Percentiles rank a stretch among this genome's conserved stretches.
Conservation (phyloP, 2,113 vertebrate genomes). For the Saimiri boliviensis region DNA sequence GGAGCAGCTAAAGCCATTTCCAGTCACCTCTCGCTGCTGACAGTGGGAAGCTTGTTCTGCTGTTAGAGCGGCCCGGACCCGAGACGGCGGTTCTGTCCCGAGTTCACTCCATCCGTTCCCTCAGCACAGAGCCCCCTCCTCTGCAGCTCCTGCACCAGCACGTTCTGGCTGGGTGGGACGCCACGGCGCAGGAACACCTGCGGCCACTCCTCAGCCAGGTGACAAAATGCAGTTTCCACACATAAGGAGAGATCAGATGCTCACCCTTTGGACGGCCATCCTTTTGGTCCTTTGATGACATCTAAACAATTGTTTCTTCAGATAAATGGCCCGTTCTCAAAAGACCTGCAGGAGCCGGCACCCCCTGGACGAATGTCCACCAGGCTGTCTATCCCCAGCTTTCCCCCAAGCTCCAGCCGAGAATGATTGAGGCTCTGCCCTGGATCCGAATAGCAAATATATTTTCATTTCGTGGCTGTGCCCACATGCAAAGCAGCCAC, state of each 20-base stretch:
- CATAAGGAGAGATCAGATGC: background rate
- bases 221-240: background rate
- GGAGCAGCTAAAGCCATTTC: background rate
- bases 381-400: background rate
- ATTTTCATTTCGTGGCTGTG: background rate
- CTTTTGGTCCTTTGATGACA: background rate
- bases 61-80: background rate
- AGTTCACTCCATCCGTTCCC: background rate
- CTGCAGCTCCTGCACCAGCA: rapidly evolving
- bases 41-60: background rate
- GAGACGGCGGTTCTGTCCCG: background rate
- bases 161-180: background rate
- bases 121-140: background rate
- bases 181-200: background rate
- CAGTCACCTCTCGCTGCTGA: background rate
- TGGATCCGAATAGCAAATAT: background rate
- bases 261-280: background rate
- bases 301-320: background rate
- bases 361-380: background rate
- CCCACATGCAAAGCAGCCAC: background rate
- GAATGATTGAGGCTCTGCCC: background rate
- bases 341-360: background rate
- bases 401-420: background rate
- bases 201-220: background rate
- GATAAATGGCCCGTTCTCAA: rapidly evolving